A percentile compares a stretch with the other conserved stretches of the same genome.
Conservation (phyloP, 1,140 invertebrate species). For the Drosophila tristis region DNA sequence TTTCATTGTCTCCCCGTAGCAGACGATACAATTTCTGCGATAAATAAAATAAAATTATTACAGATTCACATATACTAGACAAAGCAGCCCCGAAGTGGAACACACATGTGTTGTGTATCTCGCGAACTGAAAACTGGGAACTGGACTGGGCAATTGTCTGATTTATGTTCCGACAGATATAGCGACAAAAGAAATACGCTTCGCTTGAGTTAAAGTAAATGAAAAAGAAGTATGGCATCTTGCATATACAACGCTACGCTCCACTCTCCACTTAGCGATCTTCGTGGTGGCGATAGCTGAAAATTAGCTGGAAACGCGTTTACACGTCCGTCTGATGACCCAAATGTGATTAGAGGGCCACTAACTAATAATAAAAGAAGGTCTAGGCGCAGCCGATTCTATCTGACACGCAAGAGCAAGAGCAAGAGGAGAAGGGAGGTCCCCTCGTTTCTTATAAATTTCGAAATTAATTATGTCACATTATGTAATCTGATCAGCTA, state of each 20-base stretch:
- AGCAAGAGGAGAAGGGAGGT: no score
- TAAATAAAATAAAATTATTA: slow-evolving; percentile 78
- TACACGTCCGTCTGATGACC: slow-evolving; percentile 68
- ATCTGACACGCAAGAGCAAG: no score
- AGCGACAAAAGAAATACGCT: slow-evolving; percentile 26
- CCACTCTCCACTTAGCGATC: slow-evolving; percentile 29
- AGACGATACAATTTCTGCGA: slow-evolving; percentile 77
- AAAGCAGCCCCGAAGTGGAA: slow-evolving; percentile 20
- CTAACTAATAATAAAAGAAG: slow-evolving; percentile 27
- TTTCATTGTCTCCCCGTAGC: slow-evolving; percentile 63
- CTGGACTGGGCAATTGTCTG: slow-evolving; percentile 60
- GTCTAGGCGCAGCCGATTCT: not conserved
- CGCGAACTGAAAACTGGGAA: not conserved
- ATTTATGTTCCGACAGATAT: slow-evolving; percentile 67
- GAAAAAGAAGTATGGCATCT: slow-evolving; percentile 28
- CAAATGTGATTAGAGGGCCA: slow-evolving; percentile 64
- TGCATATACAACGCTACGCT: slow-evolving; percentile 5
- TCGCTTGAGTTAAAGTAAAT: slow-evolving; percentile 33
- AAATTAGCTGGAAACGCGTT: slow-evolving; percentile 73
- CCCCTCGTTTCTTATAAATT: slow-evolving; percentile 44
- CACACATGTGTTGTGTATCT: slow-evolving; percentile 40
- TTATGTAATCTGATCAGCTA: slow-evolving; percentile 83
- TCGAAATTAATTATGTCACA: slow-evolving; percentile 83
- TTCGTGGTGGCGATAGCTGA: slow-evolving; percentile 50
- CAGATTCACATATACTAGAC: slow-evolving; percentile 53